phyloP scores from a whole-genome alignment of 2,888 invertebrate genomes.

The Macrosoma leucophasiata region DNA sequence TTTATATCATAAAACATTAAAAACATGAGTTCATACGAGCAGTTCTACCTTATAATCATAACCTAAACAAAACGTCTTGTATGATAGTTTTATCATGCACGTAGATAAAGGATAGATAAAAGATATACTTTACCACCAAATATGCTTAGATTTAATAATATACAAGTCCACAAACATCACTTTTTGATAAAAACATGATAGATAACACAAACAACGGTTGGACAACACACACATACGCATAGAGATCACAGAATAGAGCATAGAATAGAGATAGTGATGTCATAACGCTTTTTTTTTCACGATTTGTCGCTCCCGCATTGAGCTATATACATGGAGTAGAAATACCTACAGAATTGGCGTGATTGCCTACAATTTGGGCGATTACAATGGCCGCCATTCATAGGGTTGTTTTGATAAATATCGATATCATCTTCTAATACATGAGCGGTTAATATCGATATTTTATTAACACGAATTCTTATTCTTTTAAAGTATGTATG shows the following conservation, averaged over 20 bases:
- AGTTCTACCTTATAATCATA: constrained; percentile 39
- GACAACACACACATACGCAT: constrained; percentile 45
- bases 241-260: too few species aligned
- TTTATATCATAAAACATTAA: constrained; percentile 52
- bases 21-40: constrained; percentile 53
- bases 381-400: too few species aligned
- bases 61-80: constrained; percentile 52
- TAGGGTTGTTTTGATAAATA: too few species aligned
- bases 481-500: too few species aligned
- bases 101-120: constrained; percentile 54
- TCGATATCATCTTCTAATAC: too few species aligned
- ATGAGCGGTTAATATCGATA: too few species aligned
- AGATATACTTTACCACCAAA: constrained; percentile 61
- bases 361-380: too few species aligned
- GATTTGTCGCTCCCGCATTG: too few species aligned
- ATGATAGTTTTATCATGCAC: constrained; percentile 39
- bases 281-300: constrained; percentile 17
- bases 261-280: too few species aligned
- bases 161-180: constrained; percentile 62
- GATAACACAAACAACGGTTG: constrained; percentile 60
- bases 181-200: constrained; percentile 74
- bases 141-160: constrained; percentile 53
- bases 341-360: too few species aligned
- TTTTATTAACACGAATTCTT: too few species aligned
- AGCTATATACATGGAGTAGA: too few species aligned